These are phyloP conservation scores for Pheosia tremula DNA, from an alignment of 2,888 invertebrate species.

Conservation along the genomic window DNA sequence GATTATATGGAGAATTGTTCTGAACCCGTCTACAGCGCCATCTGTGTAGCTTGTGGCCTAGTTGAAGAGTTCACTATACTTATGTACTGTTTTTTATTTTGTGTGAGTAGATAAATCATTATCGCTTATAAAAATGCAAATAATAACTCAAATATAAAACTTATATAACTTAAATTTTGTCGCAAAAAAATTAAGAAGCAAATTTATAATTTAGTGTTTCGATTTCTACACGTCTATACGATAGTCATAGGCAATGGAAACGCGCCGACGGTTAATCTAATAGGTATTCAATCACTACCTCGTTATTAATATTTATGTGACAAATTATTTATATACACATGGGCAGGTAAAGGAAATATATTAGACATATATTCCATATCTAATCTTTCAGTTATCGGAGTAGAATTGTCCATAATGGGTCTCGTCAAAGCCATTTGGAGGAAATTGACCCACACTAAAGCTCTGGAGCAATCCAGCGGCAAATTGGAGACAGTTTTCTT, in stretches of 20 bases:
- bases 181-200: too few species aligned
- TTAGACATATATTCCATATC: not conserved
- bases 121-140: too few species aligned
- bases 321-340: slow-evolving; percentile 6
- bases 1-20: too few species aligned
- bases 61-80: too few species aligned
- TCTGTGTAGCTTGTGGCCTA: too few species aligned
- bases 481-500: slow-evolving; percentile 65
- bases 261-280: slow-evolving; percentile 30
- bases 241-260: slow-evolving; percentile 36
- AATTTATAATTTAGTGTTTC: too few species aligned
- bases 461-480: slow-evolving; percentile 61
- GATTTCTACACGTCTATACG: not conserved
- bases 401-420: slow-evolving; percentile 43
- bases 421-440: slow-evolving; percentile 49
- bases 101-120: too few species aligned
- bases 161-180: too few species aligned
- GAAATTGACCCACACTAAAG: slow-evolving; percentile 59
- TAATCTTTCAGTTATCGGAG: slow-evolving; percentile 10
- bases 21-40: too few species aligned
- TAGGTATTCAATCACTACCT: slow-evolving; percentile 26
- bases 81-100: too few species aligned
- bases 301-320: not conserved
- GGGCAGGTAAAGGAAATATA: not conserved
- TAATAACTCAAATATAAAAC: too few species aligned